Conservation (phyloP, 2,797 vertebrate genomes). For the Setipinna tenuifilis region DNA sequence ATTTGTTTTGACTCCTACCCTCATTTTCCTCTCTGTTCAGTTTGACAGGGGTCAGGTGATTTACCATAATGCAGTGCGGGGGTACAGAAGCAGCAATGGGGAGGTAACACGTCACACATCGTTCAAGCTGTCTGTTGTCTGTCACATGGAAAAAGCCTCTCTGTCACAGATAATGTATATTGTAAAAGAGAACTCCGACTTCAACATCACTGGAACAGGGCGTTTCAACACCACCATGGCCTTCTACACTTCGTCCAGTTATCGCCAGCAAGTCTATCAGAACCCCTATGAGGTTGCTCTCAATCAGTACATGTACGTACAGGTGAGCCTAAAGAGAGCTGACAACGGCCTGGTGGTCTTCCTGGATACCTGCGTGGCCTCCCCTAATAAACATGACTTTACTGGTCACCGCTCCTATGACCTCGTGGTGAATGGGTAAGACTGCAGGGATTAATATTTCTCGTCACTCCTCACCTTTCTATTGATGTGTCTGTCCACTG, state of each 20-base stretch:
- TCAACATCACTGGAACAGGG: conserved; percentile 67
- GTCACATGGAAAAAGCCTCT: conserved; percentile 81
- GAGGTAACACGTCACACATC: conserved; percentile 73
- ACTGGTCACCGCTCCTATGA: conserved; percentile 66
- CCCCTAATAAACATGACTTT: conserved; percentile 75
- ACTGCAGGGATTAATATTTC: background rate
- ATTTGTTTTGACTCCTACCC: background rate
- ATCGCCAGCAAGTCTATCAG: conserved; percentile 70
- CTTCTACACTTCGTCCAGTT: conserved; percentile 80
- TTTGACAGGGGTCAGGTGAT: conserved; percentile 67
- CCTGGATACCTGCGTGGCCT: conserved; percentile 85
- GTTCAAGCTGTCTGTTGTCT: conserved; percentile 72
- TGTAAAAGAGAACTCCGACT: conserved; percentile 32
- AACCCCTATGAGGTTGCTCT: conserved; percentile 76
- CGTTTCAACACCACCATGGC: conserved; percentile 76
- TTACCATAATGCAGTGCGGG: conserved; percentile 79
- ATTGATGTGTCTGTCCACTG: background rate
- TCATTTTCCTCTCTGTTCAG: conserved; percentile 60
- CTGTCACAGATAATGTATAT: conserved; percentile 75
- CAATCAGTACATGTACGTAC: conserved; percentile 79
- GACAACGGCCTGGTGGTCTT: conserved; percentile 76
- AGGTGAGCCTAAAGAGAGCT: conserved; percentile 71
- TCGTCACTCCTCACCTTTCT: background rate
- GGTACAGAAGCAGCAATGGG: conserved; percentile 23
- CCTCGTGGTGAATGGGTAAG: conserved; percentile 84